Conservation (phyloP, 2,888 invertebrate species). For the Mactromeris polynyma region DNA sequence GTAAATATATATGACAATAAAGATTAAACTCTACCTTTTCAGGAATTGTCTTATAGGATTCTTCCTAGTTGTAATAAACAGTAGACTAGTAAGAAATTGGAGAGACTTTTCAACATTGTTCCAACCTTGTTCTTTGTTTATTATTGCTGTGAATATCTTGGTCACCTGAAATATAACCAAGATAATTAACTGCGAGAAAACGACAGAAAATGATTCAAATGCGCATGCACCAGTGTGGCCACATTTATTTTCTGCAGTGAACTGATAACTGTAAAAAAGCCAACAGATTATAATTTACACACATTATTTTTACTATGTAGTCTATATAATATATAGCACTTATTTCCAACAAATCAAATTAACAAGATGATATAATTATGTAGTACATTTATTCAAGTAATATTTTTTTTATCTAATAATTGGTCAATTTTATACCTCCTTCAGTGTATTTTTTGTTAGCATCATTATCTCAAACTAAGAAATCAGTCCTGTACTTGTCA, state of each 20-base stretch:
- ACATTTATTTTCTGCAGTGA: background rate
- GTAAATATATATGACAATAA: background rate
- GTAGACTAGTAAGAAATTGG: constrained; percentile 70
- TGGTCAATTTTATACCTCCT: too few species aligned
- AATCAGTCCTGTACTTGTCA: too few species aligned
- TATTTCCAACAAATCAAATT: too few species aligned
- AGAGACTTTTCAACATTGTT: constrained; percentile 8
- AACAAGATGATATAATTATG: too few species aligned
- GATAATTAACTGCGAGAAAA: background rate
- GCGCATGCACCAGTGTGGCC: background rate
- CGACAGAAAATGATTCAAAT: too few species aligned
- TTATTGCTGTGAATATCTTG: background rate
- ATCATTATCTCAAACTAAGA: too few species aligned
- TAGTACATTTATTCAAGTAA: too few species aligned
- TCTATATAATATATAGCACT: too few species aligned
- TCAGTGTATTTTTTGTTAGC: too few species aligned
- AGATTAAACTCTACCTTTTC: constrained; percentile 73
- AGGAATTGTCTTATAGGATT: constrained; percentile 75
- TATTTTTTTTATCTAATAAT: too few species aligned
- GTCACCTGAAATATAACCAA: constrained; percentile 30
- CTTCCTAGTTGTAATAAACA: constrained; percentile 73
- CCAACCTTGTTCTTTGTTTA: background rate
- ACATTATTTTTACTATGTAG: too few species aligned
- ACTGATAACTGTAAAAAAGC: background rate
- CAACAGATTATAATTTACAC: too few species aligned